These are phyloP conservation scores for Acromyrmex charruanus DNA, from an alignment of 1,140 invertebrate species.

Conservation along the genomic window DNA sequence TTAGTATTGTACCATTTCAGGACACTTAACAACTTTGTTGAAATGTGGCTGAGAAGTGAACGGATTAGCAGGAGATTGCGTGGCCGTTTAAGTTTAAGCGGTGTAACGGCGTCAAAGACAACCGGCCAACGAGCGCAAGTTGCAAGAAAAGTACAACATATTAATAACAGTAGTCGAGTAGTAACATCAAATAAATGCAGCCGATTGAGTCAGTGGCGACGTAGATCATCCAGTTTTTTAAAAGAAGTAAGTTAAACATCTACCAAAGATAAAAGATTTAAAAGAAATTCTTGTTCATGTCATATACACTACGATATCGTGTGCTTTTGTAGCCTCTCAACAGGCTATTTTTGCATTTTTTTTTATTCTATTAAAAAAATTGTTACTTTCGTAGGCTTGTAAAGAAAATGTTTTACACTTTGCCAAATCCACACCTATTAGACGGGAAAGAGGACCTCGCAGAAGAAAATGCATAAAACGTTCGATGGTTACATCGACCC, in stretches of 20 bases:
- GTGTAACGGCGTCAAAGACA: constrained; percentile 75
- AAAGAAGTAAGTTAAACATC: constrained; percentile 81
- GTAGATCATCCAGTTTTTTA: constrained; percentile 82
- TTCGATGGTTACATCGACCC: constrained; percentile 85
- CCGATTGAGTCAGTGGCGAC: constrained; percentile 83
- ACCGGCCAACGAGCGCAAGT: constrained; percentile 79
- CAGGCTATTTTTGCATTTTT: constrained; percentile 58
- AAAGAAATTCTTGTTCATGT: neutral
- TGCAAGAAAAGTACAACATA: constrained; percentile 82
- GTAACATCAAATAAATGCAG: constrained; percentile 82
- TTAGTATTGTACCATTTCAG: constrained; percentile 64
- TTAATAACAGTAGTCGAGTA: constrained; percentile 81
- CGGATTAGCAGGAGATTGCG: constrained; percentile 84
- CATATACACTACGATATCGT: neutral
- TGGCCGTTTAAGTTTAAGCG: constrained; percentile 80
- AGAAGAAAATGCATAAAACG: constrained; percentile 85
- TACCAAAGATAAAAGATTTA: neutral
- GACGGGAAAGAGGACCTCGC: constrained; percentile 82
- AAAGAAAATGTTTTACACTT: constrained; percentile 86
- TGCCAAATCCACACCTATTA: constrained; percentile 82
- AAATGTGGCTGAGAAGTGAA: constrained; percentile 85
- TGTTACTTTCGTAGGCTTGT: constrained; percentile 81
- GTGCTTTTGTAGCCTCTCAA: constrained; percentile 44
- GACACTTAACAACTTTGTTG: constrained; percentile 65
- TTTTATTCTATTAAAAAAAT: constrained; percentile 43